Conservation (phyloP, 2,797 vertebrate genomes). For the Podargus strigoides region DNA sequence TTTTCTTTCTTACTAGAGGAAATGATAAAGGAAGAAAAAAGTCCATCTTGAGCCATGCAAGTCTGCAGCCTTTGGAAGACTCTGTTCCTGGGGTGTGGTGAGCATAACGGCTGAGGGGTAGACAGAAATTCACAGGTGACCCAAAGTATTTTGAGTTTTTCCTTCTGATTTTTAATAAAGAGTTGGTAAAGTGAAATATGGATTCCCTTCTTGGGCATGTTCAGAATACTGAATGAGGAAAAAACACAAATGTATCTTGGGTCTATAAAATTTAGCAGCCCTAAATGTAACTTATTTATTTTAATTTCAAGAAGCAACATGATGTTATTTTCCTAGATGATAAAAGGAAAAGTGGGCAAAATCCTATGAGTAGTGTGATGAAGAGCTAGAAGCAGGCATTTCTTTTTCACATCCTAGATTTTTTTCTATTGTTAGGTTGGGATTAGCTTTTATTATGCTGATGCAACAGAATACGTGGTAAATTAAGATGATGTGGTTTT, state of each 20-base stretch:
- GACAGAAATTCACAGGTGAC: not conserved
- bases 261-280: not conserved
- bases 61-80: not conserved
- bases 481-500: constrained; percentile 81
- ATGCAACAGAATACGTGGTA: constrained; percentile 73
- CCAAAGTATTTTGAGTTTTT: not conserved
- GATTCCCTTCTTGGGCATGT: not conserved
- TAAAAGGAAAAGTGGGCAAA: not conserved
- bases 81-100: not conserved
- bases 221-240: not conserved
- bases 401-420: not conserved
- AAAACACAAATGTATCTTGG: not conserved
- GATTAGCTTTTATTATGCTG: constrained; percentile 84
- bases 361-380: not conserved
- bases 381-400: not conserved
- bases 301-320: not conserved
- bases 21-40: not conserved
- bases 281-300: not conserved
- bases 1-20: not conserved
- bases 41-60: not conserved
- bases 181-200: not conserved
- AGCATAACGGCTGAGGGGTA: not conserved
- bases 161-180: not conserved
- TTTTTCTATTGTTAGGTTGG: constrained; percentile 71
- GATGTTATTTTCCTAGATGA: not conserved